phyloP scores from a whole-genome alignment of 2,797 vertebrate genomes.

The Enteromius treurensis region DNA sequence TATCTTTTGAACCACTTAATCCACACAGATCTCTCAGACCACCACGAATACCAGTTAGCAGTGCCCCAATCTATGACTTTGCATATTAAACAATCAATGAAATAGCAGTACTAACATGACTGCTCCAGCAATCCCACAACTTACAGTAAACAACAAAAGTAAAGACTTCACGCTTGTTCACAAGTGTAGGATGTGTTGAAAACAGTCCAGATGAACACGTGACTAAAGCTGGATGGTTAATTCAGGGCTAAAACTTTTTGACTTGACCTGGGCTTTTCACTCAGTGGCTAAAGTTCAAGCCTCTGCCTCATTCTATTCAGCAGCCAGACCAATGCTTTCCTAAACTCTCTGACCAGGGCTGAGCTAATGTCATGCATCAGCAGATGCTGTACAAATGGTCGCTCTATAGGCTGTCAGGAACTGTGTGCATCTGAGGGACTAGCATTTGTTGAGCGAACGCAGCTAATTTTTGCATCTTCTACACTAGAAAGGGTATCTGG shows the following conservation, averaged over 20 bases:
- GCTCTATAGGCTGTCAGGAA: slow-evolving; percentile 52
- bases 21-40: slow-evolving; percentile 35
- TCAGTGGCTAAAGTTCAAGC: slow-evolving; percentile 68
- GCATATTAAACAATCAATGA: slow-evolving; percentile 49
- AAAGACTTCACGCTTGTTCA: background rate
- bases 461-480: slow-evolving; percentile 13
- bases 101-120: slow-evolving; percentile 41
- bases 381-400: slow-evolving; percentile 50
- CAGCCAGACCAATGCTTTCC: slow-evolving; percentile 57
- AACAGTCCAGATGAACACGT: slow-evolving; percentile 47
- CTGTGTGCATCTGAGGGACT: slow-evolving; percentile 56
- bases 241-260: slow-evolving; percentile 56
- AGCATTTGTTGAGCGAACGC: slow-evolving; percentile 45
- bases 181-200: slow-evolving; percentile 21
- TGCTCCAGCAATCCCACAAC: slow-evolving; percentile 25
- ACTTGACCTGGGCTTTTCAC: slow-evolving; percentile 66
- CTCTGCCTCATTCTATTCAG: slow-evolving; percentile 53
- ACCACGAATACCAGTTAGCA: slow-evolving; percentile 37
- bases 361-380: slow-evolving; percentile 71
- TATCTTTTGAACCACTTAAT: slow-evolving; percentile 52
- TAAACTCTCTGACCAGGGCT: slow-evolving; percentile 65
- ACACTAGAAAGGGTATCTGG: background rate
- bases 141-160: slow-evolving; percentile 25
- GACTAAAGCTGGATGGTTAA: slow-evolving; percentile 46
- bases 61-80: slow-evolving; percentile 39